Evolutionary conservation across 2,113 vertebrate species (phyloP), one percentile per base, ranked within the genome.

Genomic region (Callopanchax toddi): DNA sequence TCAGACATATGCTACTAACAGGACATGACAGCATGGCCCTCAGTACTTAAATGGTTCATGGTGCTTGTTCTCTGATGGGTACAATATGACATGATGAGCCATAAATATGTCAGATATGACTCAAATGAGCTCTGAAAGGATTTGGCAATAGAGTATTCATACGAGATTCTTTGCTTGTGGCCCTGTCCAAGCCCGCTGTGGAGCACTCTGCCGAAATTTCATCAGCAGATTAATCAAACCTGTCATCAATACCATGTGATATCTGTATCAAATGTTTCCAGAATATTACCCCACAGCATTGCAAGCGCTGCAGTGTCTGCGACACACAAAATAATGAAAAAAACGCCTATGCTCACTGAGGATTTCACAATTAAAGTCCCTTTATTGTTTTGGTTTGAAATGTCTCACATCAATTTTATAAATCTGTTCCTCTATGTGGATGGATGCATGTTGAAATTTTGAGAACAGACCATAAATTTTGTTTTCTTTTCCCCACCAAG

Each of bases 31-130:
- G 86, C 84, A 86, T 89, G 82, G 89, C 87, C 89, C 86, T 79
- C 69, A 89, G 89, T 91, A 91, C 85, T 91, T 89, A 89, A 86
- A 89, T 84, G 85, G 84, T 89, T 88, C 82, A 85, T 84, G 79
- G 88, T 88, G 67, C 85, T 82, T 78, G 82, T 81, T 68, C 84
- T 89, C 44, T 85, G 86, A 89, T 87, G 82, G 79, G 82, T 83
- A 82, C 72, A 67, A 87, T 86, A 79, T 83, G 85, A 87, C 82
- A 89, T 84, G 82, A 91, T 87, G 84, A 86, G 82, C 84, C 89
- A 89, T 89, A 87, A 89, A 89, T 85, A 89, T 87, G 87, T 89
- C 89, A 89, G 71, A 78, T 86, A 71, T 85, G 82, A 89, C 82
- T 88, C 79, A 89, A 87, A 88, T 84, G 63, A 83, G 86, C 87